phyloP scores from a whole-genome alignment of 2,113 vertebrate species.

The Dasyurus viverrinus region DNA sequence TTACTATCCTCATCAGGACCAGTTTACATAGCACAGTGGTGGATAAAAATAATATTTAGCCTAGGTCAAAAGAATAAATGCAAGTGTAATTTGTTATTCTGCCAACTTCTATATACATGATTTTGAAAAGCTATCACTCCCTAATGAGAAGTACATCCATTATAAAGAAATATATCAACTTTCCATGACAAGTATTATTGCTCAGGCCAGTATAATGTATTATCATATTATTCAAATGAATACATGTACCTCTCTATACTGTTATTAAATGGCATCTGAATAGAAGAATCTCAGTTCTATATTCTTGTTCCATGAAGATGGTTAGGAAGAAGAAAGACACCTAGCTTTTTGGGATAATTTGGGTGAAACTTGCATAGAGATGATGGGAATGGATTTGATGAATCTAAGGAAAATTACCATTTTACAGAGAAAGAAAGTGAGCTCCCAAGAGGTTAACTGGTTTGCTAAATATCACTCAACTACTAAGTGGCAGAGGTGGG shows the following conservation, averaged over 20 bases:
- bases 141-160: constrained; percentile 51
- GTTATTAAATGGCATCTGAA: not conserved
- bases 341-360: not conserved
- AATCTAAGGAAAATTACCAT: not conserved
- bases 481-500: not conserved
- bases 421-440: not conserved
- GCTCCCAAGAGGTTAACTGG: not conserved
- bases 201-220: not conserved
- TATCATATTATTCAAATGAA: constrained; percentile 12
- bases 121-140: constrained; percentile 62
- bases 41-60: constrained; percentile 50
- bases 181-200: not conserved
- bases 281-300: not conserved
- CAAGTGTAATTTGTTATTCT: constrained; percentile 41
- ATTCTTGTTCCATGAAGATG: not conserved
- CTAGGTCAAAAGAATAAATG: constrained; percentile 71
- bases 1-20: constrained; percentile 10
- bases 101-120: constrained; percentile 56
- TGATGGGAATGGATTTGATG: not conserved
- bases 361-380: not conserved
- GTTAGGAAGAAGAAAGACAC: not conserved
- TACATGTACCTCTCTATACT: constrained; percentile 8
- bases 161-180: constrained; percentile 50
- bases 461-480: not conserved
- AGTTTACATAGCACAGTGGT: constrained; percentile 23